Percentiles rank a stretch among this genome's conserved stretches.
phyloP scores from a whole-genome alignment of 2,888 invertebrate species.

The Trisateles emortualis region DNA sequence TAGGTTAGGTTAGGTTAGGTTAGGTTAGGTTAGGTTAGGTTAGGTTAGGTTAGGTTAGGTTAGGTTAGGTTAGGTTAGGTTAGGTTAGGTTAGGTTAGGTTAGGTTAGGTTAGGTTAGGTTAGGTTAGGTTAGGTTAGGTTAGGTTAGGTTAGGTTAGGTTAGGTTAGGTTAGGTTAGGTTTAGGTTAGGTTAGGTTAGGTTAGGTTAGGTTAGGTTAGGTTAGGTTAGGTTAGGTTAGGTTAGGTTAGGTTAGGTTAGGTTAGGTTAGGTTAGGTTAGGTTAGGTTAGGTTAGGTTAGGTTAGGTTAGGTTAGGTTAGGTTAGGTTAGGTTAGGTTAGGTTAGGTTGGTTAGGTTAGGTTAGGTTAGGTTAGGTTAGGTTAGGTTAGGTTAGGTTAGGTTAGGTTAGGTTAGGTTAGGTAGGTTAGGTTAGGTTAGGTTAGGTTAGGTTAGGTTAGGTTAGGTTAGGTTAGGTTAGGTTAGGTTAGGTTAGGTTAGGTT shows the following conservation, averaged over 20 bases:
- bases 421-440: no score
- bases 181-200: constrained; percentile 12
- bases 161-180: constrained; percentile 27
- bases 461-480: constrained; percentile 17
- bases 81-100: constrained; percentile 13
- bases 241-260: constrained; percentile 24
- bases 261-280: constrained; percentile 20
- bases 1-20: constrained; percentile 2
- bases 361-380: constrained; percentile 30
- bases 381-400: constrained; percentile 30
- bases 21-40: constrained; percentile 15
- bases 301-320: constrained; percentile 12
- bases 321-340: constrained; percentile 20
- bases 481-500: constrained; percentile 30
- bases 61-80: constrained; percentile 25
- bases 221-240: constrained; percentile 25
- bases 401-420: constrained; percentile 35
- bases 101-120: constrained; percentile 21
- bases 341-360: constrained; percentile 34
- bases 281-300: constrained; percentile 11
- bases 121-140: constrained; percentile 6
- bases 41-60: constrained; percentile 17
- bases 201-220: constrained; percentile 23
- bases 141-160: constrained; percentile 19
- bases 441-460: constrained; percentile 32